Percentiles rank a stretch among this genome's conserved stretches.
Conservation (phyloP, 2,888 invertebrate species). For the Brachynemurus nebulosus region DNA sequence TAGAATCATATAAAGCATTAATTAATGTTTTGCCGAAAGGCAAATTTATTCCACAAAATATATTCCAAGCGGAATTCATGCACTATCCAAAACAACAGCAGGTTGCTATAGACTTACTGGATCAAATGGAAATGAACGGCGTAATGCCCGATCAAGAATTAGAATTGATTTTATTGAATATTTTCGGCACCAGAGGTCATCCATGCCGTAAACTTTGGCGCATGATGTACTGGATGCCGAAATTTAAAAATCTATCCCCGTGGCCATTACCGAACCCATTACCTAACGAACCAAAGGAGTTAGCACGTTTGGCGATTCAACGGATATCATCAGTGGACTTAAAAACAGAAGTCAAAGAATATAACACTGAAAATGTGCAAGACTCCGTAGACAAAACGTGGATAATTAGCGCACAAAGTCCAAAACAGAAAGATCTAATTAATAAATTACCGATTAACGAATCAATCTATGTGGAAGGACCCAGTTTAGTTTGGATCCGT, state of each 20-base stretch:
- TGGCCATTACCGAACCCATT: slow-evolving; percentile 66
- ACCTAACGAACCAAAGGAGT: slow-evolving; percentile 60
- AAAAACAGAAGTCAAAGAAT: slow-evolving; percentile 48
- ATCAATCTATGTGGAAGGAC: slow-evolving; percentile 73
- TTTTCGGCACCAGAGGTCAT: slow-evolving; percentile 67
- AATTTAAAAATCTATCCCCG: slow-evolving; percentile 80
- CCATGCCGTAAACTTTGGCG: slow-evolving; percentile 63
- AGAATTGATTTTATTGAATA: slow-evolving; percentile 64
- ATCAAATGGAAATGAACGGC: slow-evolving; percentile 88
- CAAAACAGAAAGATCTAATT: slow-evolving; percentile 56
- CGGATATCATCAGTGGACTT: slow-evolving; percentile 76
- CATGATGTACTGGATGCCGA: slow-evolving; percentile 88
- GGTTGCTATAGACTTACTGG: slow-evolving; percentile 76
- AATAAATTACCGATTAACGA: slow-evolving; percentile 42
- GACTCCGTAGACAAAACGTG: slow-evolving; percentile 79
- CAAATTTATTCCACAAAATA: slow-evolving; percentile 67
- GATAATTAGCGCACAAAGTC: slow-evolving; percentile 80
- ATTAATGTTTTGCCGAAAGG: slow-evolving; percentile 81
- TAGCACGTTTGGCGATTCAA: slow-evolving; percentile 70
- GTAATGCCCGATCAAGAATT: slow-evolving; percentile 87
- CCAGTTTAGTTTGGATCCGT: slow-evolving; percentile 65
- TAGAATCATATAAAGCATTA: slow-evolving; percentile 74
- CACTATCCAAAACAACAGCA: slow-evolving; percentile 95
- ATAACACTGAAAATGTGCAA: slow-evolving; percentile 53
- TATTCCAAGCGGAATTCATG: slow-evolving; percentile 78